Evolutionary conservation across 2,113 vertebrate genomes (phyloP).

Genomic region (Orcinus orca): DNA sequence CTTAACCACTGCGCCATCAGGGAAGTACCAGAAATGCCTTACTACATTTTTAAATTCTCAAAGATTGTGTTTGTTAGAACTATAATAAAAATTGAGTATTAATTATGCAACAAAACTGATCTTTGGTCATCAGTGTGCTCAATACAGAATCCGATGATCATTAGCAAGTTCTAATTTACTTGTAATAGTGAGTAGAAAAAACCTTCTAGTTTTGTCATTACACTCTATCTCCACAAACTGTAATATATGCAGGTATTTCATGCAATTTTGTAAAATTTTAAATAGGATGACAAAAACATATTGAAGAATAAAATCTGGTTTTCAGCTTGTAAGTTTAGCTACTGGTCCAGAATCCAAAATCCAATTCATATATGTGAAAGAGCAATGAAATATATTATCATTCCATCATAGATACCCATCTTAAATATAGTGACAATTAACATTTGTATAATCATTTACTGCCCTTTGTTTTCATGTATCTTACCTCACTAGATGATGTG

Average conservation of each 20-base stretch:
- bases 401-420: neutral
- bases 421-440: neutral
- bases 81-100: neutral
- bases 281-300: neutral
- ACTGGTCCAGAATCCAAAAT: neutral
- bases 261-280: neutral
- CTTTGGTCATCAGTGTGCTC: neutral
- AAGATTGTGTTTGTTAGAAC: neutral
- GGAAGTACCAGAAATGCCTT: neutral
- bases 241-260: neutral
- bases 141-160: neutral
- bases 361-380: neutral
- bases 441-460: neutral
- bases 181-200: neutral
- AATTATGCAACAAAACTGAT: neutral
- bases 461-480: neutral
- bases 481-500: neutral
- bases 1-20: no score
- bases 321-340: neutral
- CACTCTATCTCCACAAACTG: neutral
- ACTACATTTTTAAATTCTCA: neutral
- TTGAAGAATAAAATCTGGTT: neutral
- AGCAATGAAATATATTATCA: neutral
- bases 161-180: neutral
- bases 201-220: neutral